These are phyloP conservation scores for Mycteria americana DNA, from an alignment of 2,797 vertebrate genomes.

Conservation along the genomic window DNA sequence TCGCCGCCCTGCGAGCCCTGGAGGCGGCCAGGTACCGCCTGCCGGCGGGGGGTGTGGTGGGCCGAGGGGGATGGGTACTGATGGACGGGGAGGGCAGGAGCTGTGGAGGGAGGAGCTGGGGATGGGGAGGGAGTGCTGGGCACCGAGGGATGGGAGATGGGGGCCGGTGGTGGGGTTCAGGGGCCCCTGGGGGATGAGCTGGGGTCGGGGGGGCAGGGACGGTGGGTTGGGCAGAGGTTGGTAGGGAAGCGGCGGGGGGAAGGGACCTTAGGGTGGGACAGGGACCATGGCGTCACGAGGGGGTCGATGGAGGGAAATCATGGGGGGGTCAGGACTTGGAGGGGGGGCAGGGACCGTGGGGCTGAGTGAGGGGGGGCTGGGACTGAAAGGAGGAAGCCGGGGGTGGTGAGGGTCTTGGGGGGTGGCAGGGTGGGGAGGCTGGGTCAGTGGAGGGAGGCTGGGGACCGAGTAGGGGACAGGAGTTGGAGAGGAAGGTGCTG, in stretches of 20 bases:
- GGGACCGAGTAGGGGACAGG: rapidly evolving
- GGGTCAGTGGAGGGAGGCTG: not conserved
- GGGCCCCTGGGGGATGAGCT: not conserved
- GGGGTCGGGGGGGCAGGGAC: not conserved
- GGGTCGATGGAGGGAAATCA: no score
- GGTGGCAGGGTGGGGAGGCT: not conserved
- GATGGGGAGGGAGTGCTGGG: not conserved
- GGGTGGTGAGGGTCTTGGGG: not conserved
- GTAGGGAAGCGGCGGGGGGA: rapidly evolving
- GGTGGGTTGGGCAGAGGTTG: not conserved
- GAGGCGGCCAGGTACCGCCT: conserved; percentile 76
- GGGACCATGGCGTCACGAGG: rapidly evolving
- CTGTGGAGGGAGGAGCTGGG: not conserved
- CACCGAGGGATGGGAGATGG: rapidly evolving
- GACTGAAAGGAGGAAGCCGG: no score
- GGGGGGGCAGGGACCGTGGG: no score
- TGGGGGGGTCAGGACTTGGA: no score
- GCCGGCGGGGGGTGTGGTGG: not conserved
- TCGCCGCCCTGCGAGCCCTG: conserved; percentile 80
- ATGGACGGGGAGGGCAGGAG: not conserved
- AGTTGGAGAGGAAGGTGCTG: no score
- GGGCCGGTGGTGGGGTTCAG: no score
- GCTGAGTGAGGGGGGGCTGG: no score
- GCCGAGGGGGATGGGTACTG: no score
- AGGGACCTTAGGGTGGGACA: not conserved